These are phyloP conservation scores for Oryzaephilus surinamensis DNA, from an alignment of 1,140 invertebrate genomes.

Conservation along the genomic window DNA sequence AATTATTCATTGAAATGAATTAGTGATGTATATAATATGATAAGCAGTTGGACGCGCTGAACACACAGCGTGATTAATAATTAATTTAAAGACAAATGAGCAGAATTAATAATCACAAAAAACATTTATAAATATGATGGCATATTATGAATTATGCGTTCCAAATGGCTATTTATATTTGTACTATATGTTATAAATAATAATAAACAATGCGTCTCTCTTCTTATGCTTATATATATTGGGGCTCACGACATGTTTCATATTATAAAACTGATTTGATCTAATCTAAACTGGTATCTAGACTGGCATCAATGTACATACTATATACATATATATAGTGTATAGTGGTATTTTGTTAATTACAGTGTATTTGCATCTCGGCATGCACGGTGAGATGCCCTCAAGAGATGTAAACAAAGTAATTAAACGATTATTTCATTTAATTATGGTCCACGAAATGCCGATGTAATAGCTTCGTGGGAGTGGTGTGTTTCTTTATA, in stretches of 20 bases:
- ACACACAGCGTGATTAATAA: slow-evolving; percentile 19
- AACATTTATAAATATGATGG: no score
- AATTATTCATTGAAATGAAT: slow-evolving; percentile 12
- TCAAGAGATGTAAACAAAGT: slow-evolving; percentile 18
- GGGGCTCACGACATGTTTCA: no score
- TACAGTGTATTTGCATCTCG: slow-evolving; percentile 17
- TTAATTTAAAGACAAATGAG: slow-evolving; percentile 15
- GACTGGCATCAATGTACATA: background rate
- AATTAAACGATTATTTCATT: slow-evolving; percentile 25
- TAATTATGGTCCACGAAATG: slow-evolving; percentile 17
- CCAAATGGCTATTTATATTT: no score
- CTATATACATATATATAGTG: background rate
- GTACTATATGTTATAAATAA: no score
- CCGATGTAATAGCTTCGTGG: slow-evolving; percentile 11
- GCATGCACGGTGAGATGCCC: slow-evolving; percentile 14
- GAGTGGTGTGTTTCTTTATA: slow-evolving; percentile 4
- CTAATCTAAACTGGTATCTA: slow-evolving; percentile 7
- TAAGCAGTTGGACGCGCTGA: slow-evolving; percentile 10
- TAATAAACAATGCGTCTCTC: no score
- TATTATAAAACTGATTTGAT: slow-evolving; percentile 1
- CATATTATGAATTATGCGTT: no score
- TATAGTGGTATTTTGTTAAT: slow-evolving; percentile 13
- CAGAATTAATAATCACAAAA: slow-evolving; percentile 15
- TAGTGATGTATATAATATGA: slow-evolving; percentile 15
- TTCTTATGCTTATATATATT: no score